A percentile compares a stretch with the other conserved stretches of the same genome.
Conservation (phyloP, 1,140 invertebrate genomes). For the Metaphire vulgaris region DNA sequence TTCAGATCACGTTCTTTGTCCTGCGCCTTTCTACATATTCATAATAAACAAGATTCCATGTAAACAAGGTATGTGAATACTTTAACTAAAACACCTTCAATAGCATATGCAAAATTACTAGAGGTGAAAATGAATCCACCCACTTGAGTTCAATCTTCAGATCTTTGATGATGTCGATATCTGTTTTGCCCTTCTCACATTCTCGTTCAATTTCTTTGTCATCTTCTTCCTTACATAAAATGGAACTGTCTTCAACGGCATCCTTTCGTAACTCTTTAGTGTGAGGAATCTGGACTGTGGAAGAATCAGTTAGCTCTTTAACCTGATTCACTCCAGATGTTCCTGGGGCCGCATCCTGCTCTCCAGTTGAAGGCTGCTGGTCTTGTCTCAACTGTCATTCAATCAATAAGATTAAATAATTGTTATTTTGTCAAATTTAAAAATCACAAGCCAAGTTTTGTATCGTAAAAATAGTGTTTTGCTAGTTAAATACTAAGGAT, state of each 20-base stretch:
- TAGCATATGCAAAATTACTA: too few relatives aligned
- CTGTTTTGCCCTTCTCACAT: conserved; percentile 57
- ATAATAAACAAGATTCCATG: too few relatives aligned
- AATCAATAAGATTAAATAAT: too few relatives aligned
- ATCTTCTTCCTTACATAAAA: not conserved
- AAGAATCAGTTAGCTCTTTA: conserved; percentile 34
- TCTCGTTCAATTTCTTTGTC: conserved; percentile 32
- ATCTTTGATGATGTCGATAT: conserved; percentile 67
- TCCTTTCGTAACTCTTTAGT: not conserved
- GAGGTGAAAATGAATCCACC: too few relatives aligned
- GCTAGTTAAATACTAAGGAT: too few relatives aligned
- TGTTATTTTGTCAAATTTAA: too few relatives aligned
- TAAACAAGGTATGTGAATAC: too few relatives aligned
- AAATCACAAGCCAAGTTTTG: too few relatives aligned
- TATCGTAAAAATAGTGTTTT: too few relatives aligned
- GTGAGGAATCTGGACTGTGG: conserved; percentile 7
- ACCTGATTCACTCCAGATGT: not conserved
- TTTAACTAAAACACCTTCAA: too few relatives aligned
- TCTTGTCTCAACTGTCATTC: conserved; percentile 25
- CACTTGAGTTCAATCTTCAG: conserved; percentile 84
- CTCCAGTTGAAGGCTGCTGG: conserved; percentile 13
- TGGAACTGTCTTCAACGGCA: not conserved
- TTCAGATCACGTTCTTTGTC: conserved; percentile 65
- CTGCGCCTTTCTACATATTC: conserved; percentile 69
- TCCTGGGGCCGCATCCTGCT: conserved; percentile 30